Base-by-base conservation (phyloP, 2,113 vertebrate species). In the Clupea harengus region DNA sequence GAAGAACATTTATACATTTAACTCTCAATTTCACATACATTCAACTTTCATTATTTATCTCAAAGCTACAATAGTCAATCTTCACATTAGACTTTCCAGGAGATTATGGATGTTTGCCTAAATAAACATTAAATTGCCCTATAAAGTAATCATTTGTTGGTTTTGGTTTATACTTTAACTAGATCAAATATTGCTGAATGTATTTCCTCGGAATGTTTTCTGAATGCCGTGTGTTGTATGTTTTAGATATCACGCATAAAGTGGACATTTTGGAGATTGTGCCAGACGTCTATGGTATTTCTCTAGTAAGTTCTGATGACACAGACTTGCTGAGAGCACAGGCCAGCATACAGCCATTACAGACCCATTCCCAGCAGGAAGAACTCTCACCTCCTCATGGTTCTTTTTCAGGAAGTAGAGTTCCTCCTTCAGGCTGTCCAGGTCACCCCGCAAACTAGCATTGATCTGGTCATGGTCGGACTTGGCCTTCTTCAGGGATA, bases 401-500 rank as follows among this genome's bases (percentile, higher is more conserved):
- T 95, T 97, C 93, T 96, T 99, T 95, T 95, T 98, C 81, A 99
- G 95, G 89, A 96, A 94, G 52, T 96, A 95, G 47, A 99, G 93
- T 84, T 98, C 97, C 86, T 98, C 96, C 89, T 95, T 96, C 81
- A 99, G 95, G 81, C 96, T 96, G 93, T 98, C 96, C 88, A 97
- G 94, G 45, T 98, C 95, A 72, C 96, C 96, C 81, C 97, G 95
- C 86, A 99, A 93, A 72, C 91, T 97, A 89, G 91, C 92, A 17
- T 98, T 93, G 50, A 97, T 97, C 95, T 98, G 94, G 25, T 95
- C 94, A 0, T 95, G 95, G 87, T 96, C 96, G 0, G 97, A 95
- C 93, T 98, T 92, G 85, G 99, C 88, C 89, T 96, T 96, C 67
- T 95, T 92, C 90, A 99, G 91, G 15, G 96, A 95, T 0, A 96